A percentile compares a stretch with the other conserved stretches of the same genome.
These are phyloP conservation scores for Entelurus aequoreus DNA, from an alignment of 2,113 vertebrate species.

Conservation along the genomic window DNA sequence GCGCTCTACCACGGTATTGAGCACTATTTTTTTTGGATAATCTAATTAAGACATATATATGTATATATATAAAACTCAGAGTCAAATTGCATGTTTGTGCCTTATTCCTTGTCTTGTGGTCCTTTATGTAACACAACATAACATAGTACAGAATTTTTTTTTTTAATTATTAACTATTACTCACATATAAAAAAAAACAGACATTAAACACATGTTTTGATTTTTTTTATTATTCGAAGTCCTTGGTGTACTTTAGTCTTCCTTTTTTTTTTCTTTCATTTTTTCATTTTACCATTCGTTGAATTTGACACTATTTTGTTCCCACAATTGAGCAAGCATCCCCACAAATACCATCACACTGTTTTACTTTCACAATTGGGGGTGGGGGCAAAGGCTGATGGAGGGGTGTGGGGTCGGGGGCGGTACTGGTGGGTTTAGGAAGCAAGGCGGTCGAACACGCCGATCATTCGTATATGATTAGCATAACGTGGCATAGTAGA, in stretches of 20 bases:
- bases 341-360: constrained; percentile 67
- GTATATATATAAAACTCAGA: no score
- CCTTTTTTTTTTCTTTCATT: constrained; percentile 28
- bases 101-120: no score
- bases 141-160: background rate
- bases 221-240: constrained; percentile 54
- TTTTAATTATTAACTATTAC: no score
- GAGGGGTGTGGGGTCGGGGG: constrained; percentile 20
- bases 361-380: constrained; percentile 64
- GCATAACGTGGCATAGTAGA: constrained; percentile 66
- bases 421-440: constrained; percentile 14
- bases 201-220: constrained; percentile 8
- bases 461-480: constrained; percentile 65
- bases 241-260: constrained; percentile 22
- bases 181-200: no score
- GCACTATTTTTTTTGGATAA: no score
- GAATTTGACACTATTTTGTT: constrained; percentile 56
- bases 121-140: background rate
- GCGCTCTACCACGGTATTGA: no score
- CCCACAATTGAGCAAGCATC: constrained; percentile 61
- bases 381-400: constrained; percentile 13
- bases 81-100: no score
- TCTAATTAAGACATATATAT: no score
- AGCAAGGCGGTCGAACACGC: constrained; percentile 51
- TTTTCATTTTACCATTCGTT: constrained; percentile 62